phyloP scores from a whole-genome alignment of 2,797 vertebrate genomes.

The Melanotaenia trifasciata region DNA sequence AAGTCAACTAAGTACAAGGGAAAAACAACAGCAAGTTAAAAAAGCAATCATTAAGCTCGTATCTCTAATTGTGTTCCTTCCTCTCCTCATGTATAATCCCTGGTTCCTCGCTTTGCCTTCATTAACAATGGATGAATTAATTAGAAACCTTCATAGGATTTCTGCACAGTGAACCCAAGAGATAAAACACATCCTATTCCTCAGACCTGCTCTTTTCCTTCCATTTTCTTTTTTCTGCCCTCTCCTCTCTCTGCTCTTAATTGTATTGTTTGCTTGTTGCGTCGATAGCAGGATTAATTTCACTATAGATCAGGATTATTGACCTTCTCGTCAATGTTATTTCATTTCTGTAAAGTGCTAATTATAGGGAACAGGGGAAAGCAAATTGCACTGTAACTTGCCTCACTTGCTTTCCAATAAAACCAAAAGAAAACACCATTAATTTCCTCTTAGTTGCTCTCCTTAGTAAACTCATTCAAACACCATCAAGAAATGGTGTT shows the following conservation, averaged over 20 bases:
- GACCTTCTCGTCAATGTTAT: conserved; percentile 86
- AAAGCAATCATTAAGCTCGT: conserved; percentile 85
- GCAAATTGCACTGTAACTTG: conserved; percentile 87
- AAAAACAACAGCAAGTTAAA: conserved; percentile 76
- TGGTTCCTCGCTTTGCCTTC: conserved; percentile 80
- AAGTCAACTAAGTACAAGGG: conserved; percentile 71
- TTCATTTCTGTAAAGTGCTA: conserved; percentile 87
- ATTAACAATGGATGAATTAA: conserved; percentile 93
- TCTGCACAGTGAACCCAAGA: conserved; percentile 83
- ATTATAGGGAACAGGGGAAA: conserved; percentile 84
- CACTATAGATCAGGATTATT: conserved; percentile 87
- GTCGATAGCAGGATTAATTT: conserved; percentile 88
- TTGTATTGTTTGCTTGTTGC: conserved; percentile 85
- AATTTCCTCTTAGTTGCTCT: conserved; percentile 71
- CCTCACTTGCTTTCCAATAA: conserved; percentile 83
- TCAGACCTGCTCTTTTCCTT: conserved; percentile 67
- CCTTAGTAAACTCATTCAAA: conserved; percentile 51
- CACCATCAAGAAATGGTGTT: conserved; percentile 21
- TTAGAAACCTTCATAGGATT: conserved; percentile 89
- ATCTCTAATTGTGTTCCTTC: conserved; percentile 88
- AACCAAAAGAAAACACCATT: conserved; percentile 78
- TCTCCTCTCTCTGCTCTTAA: conserved; percentile 77
- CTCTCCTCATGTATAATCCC: conserved; percentile 84
- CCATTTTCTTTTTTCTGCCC: conserved; percentile 46
- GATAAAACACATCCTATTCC: conserved; percentile 85